Conservation (phyloP, 2,797 vertebrate species). For the Anguilla megastoma region DNA sequence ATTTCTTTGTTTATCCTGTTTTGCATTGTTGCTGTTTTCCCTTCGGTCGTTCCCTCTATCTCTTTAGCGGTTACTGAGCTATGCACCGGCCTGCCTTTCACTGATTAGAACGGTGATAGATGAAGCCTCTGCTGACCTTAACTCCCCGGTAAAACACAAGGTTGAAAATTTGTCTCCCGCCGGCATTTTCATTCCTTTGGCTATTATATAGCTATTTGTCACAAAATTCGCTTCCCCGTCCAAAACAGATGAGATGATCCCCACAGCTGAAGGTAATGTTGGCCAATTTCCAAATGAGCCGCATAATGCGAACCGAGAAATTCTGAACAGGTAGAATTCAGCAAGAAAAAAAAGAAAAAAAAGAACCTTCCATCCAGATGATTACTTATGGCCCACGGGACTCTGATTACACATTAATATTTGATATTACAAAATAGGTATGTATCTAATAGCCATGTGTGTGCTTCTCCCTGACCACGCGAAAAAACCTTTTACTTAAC, state of each 20-base stretch:
- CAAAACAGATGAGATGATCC: slow-evolving; percentile 44
- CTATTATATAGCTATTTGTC: slow-evolving; percentile 71
- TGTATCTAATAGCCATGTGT: slow-evolving; percentile 10
- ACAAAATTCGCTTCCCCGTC: slow-evolving; percentile 56
- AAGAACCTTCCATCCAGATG: slow-evolving; percentile 51
- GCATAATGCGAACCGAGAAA: slow-evolving; percentile 10
- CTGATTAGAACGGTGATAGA: slow-evolving; percentile 78
- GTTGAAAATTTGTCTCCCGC: slow-evolving; percentile 73
- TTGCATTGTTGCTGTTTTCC: slow-evolving; percentile 40
- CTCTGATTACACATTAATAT: slow-evolving; percentile 31
- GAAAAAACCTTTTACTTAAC: not conserved
- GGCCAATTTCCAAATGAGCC: slow-evolving; percentile 20
- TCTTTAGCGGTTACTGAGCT: slow-evolving; percentile 59
- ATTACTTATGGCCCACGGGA: slow-evolving; percentile 43
- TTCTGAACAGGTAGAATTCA: slow-evolving; percentile 13
- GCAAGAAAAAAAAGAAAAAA: slow-evolving; percentile 42
- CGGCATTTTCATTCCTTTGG: slow-evolving; percentile 71
- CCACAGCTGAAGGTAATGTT: not conserved
- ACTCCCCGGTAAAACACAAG: slow-evolving; percentile 74
- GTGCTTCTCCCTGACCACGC: slow-evolving; percentile 1
- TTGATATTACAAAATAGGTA: slow-evolving; percentile 27
- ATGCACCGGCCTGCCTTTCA: slow-evolving; percentile 62
- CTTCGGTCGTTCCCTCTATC: slow-evolving; percentile 24
- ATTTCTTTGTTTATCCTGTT: slow-evolving; percentile 39
- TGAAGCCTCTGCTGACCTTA: slow-evolving; percentile 73